These are phyloP conservation scores for Ischnus inquisitorius DNA, from an alignment of 2,888 invertebrate genomes.

Conservation along the genomic window DNA sequence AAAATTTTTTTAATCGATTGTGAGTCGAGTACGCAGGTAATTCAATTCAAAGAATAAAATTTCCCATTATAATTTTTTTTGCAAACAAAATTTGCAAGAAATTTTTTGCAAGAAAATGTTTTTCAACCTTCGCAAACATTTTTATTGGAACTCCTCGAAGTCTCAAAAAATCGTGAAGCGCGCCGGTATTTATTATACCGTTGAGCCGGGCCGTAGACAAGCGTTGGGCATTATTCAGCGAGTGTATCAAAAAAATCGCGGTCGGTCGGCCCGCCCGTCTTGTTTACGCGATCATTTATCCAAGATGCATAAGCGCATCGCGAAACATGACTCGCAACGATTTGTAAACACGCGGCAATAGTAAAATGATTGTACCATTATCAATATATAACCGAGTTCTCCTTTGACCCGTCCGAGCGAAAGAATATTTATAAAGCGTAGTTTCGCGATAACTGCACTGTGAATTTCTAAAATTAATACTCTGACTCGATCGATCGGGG, in stretches of 20 bases:
- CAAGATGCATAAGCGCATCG: too few relatives aligned
- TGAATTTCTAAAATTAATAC: too few relatives aligned
- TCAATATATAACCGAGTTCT: slow-evolving; percentile 2
- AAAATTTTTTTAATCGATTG: neutral
- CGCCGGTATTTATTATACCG: neutral
- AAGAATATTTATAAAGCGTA: slow-evolving; percentile 34
- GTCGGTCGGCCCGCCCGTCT: too few relatives aligned
- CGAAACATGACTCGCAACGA: too few relatives aligned
- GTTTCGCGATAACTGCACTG: too few relatives aligned
- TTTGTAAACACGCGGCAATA: slow-evolving; percentile 7
- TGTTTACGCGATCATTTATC: too few relatives aligned
- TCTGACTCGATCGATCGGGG: neutral
- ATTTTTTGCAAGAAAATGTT: neutral
- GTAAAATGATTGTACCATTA: slow-evolving; percentile 4
- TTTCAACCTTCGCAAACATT: neutral
- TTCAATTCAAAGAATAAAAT: too few relatives aligned
- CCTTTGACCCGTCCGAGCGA: neutral
- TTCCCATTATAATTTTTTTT: too few relatives aligned
- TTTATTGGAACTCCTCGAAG: neutral
- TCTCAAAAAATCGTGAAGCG: neutral
- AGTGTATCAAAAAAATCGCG: too few relatives aligned
- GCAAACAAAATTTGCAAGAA: neutral
- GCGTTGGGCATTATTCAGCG: too few relatives aligned
- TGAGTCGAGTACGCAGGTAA: too few relatives aligned
- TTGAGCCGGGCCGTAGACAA: too few relatives aligned